phyloP scores from a whole-genome alignment of 1,140 invertebrate species.

The Pissodes strobi region DNA sequence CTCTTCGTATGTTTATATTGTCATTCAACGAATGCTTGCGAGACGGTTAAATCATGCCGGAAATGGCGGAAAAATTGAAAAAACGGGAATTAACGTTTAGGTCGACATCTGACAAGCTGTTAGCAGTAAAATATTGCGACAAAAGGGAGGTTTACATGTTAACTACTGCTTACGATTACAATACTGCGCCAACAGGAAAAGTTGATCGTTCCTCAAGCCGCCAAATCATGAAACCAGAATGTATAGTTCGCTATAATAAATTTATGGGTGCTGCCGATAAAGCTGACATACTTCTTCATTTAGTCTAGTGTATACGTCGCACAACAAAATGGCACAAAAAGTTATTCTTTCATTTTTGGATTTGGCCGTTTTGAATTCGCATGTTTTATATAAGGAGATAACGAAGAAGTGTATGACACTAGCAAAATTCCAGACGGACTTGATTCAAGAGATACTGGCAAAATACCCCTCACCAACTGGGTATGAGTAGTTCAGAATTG shows the following conservation, averaged over 20 bases:
- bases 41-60: constrained; percentile 50
- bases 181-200: constrained; percentile 33
- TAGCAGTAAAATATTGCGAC: constrained; percentile 49
- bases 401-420: too few species aligned
- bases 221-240: constrained; percentile 41
- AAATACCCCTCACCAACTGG: too few species aligned
- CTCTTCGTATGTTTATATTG: constrained; percentile 22
- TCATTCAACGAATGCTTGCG: constrained; percentile 46
- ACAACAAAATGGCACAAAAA: constrained; percentile 50
- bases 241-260: constrained; percentile 46
- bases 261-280: constrained; percentile 52
- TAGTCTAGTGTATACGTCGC: constrained; percentile 43
- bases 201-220: constrained; percentile 33
- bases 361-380: constrained; percentile 41
- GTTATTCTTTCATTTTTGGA: constrained; percentile 49
- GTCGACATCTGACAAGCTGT: constrained; percentile 36
- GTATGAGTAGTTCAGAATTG: too few species aligned
- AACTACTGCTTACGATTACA: constrained; percentile 40
- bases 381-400: constrained; percentile 20
- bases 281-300: too few species aligned
- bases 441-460: too few species aligned
- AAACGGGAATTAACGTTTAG: constrained; percentile 42
- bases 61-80: constrained; percentile 36
- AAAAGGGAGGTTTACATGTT: constrained; percentile 48
- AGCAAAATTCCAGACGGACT: neutral